Evolutionary conservation across 2,888 invertebrate genomes (phyloP).

Genomic region (Leptothorax acervorum): DNA sequence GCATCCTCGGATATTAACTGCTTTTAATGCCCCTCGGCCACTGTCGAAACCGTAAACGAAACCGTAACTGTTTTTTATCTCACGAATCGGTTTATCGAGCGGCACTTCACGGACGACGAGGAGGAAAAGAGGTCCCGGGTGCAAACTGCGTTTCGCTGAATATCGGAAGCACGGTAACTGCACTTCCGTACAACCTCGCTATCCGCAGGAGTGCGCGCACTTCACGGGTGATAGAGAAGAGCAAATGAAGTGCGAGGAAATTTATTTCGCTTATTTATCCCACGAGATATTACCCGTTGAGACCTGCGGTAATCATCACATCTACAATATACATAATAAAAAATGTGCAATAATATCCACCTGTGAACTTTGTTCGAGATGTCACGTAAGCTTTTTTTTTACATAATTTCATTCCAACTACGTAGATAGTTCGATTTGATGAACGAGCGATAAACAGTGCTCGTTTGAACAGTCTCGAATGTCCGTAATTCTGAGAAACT

Average conservation of each 20-base stretch:
- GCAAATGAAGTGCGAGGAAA: constrained; percentile 23
- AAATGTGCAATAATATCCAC: neutral
- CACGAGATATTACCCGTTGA: neutral
- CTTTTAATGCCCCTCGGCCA: neutral
- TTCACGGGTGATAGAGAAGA: neutral
- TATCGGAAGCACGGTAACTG: constrained; percentile 68
- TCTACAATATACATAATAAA: neutral
- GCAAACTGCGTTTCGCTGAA: constrained; percentile 43
- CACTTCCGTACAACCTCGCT: constrained; percentile 61
- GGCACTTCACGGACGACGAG: constrained; percentile 11
- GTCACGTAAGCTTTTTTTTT: neutral
- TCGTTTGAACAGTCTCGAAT: neutral
- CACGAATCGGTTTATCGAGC: constrained; percentile 52
- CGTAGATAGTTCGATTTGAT: neutral
- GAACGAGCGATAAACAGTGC: neutral
- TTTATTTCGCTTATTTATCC: neutral
- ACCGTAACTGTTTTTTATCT: constrained; percentile 60
- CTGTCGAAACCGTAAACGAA: constrained; percentile 28
- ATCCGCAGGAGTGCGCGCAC: constrained; percentile 24
- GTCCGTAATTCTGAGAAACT: neutral
- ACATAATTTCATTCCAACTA: neutral
- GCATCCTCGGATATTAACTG: neutral
- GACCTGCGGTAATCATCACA: neutral
- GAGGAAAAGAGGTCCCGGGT: neutral
- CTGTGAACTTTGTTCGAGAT: neutral